Evolutionary conservation across 2,113 vertebrate genomes (phyloP), one percentile per base, ranked within the genome.

Genomic region (Varanus salvator): DNA sequence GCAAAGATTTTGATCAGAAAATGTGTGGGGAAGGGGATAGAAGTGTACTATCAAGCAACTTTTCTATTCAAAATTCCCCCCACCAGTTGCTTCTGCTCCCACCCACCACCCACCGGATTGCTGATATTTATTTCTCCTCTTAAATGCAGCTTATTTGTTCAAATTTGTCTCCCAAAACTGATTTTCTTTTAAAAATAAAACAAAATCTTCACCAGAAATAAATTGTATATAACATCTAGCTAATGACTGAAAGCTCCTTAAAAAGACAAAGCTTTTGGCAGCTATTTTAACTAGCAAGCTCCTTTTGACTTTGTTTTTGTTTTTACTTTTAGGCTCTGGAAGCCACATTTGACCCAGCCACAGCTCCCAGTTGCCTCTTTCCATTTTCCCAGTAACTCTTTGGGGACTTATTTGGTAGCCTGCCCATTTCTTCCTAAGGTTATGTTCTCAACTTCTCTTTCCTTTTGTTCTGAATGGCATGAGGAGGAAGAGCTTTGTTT

Each of bases 381-480:
- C 23, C 74, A 54, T 85, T 44, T 78, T 76, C 48, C 57, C 75
- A 5, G 48, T 80, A 77, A 80, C 76, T 64, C 80, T 85, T 90
- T 48, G 34, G 38, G 80, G 71, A n/a, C 25, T 23, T 80, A 52
- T n/a, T 78, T 87, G n/a, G 64, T 64, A 50, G 38, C 31, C 8
- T 19, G 1, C n/a, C 75, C 66, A n/a, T 44, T 44, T 80, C 48
- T 19, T 14, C 48, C 31, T 54, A 80, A 77, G 88, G 60, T 78
- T 85, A 60, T 54, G 71, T 27, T 71, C 34, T 71, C 15, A 8
- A 25, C 80, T 72, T 68, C 27, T 76, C 50, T 80, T 64, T 57
- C 87, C 25, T 75, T 90, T 90, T 85, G 88, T 89, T 78, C 82
- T 80, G 29, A 88, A 66, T 44, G 38, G 81, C 71, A 85, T 57